Evolutionary conservation across 2,888 invertebrate genomes (phyloP).

Genomic region (Minunthozetes semirufus): DNA sequence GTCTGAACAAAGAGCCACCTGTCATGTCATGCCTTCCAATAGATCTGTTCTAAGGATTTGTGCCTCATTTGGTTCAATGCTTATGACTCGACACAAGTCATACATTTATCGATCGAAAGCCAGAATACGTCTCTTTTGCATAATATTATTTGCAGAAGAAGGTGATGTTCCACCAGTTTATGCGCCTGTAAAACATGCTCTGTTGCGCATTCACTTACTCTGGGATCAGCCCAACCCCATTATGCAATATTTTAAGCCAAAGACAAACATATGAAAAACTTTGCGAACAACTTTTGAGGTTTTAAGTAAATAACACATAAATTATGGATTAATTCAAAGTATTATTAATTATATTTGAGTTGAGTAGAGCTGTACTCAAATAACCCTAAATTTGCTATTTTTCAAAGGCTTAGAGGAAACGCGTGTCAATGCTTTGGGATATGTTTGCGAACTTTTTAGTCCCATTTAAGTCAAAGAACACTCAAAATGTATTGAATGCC

Average conservation of each 20-base stretch:
- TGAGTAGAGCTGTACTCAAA: not conserved
- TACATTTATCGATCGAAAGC: not conserved
- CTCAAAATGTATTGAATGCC: not conserved
- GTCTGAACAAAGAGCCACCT: slow-evolving; percentile 5
- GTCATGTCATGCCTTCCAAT: slow-evolving; percentile 2
- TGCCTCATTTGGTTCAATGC: slow-evolving; percentile 6
- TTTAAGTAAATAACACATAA: not conserved
- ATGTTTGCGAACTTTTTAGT: not conserved
- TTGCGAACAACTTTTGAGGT: not conserved
- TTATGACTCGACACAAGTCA: not conserved
- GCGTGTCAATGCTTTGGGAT: slow-evolving; percentile 18
- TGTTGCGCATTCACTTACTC: slow-evolving; percentile 1
- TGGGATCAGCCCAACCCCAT: not conserved
- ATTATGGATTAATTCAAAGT: not conserved
- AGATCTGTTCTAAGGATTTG: not conserved
- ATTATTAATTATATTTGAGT: no score
- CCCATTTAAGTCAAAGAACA: no score
- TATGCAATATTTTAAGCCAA: not conserved
- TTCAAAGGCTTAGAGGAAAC: not conserved
- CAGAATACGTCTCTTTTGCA: not conserved
- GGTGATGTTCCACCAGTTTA: not conserved
- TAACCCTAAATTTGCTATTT: not conserved
- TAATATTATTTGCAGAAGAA: not conserved
- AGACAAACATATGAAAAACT: not conserved
- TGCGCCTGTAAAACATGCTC: slow-evolving; percentile 26